These are phyloP conservation scores for Oreohelix idahoensis DNA, from an alignment of 1,140 invertebrate genomes.

Conservation along the genomic window DNA sequence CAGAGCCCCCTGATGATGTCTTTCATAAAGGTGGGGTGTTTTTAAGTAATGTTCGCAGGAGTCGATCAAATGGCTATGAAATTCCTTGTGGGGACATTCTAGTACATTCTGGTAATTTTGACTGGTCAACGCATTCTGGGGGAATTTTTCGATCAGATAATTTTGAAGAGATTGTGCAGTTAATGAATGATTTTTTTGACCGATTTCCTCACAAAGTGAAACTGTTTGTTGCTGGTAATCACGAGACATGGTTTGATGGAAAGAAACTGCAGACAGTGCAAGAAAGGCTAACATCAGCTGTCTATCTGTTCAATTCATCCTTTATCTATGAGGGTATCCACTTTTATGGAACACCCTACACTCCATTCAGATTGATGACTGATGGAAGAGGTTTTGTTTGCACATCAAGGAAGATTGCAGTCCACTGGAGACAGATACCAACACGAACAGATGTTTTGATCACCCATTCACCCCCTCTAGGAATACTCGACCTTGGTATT, in stretches of 20 bases:
- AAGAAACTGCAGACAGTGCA: constrained; percentile 47
- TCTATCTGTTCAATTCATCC: constrained; percentile 56
- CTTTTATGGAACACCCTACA: constrained; percentile 62
- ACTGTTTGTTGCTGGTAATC: constrained; percentile 64
- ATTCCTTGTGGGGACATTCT: constrained; percentile 60
- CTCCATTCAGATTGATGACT: constrained; percentile 44
- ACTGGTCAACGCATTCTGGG: constrained; percentile 23
- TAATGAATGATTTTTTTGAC: constrained; percentile 55
- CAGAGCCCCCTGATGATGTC: neutral
- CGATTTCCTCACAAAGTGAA: constrained; percentile 59
- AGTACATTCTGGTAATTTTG: constrained; percentile 62
- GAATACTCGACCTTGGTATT: constrained; percentile 50
- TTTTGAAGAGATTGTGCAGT: constrained; percentile 42
- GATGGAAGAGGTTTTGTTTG: constrained; percentile 51
- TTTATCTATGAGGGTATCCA: constrained; percentile 51
- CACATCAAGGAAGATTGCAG: constrained; percentile 43
- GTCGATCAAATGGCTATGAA: constrained; percentile 8
- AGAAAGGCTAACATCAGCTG: constrained; percentile 45
- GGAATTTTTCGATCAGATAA: constrained; percentile 38
- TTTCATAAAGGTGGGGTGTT: constrained; percentile 26
- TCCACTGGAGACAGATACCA: constrained; percentile 54
- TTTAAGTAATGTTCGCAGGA: neutral
- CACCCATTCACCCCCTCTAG: constrained; percentile 60
- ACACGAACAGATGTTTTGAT: constrained; percentile 58
- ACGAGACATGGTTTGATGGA: constrained; percentile 52